phyloP scores from a whole-genome alignment of 2,888 invertebrate genomes.

The Parasteatoda lunata region DNA sequence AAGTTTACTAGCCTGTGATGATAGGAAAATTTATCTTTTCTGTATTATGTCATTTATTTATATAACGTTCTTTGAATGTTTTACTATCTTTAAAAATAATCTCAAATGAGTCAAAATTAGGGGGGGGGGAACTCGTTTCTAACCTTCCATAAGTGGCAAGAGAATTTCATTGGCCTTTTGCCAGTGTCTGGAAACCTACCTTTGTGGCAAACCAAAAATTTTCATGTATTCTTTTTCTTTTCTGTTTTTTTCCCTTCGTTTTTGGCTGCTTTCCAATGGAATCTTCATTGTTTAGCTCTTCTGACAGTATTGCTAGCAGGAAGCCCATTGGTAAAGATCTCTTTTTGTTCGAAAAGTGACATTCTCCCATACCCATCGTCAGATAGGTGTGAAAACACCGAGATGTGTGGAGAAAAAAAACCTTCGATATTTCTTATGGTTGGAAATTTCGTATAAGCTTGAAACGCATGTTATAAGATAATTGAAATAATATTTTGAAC shows the following conservation, averaged over 20 bases:
- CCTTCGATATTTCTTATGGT: too few relatives aligned
- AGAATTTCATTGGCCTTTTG: constrained; percentile 53
- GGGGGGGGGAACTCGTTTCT: constrained; percentile 13
- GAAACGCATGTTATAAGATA: too few relatives aligned
- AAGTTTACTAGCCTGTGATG: too few relatives aligned
- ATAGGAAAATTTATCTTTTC: too few relatives aligned
- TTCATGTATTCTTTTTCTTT: constrained; percentile 15
- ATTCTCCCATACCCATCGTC: too few relatives aligned
- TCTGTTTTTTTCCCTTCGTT: constrained; percentile 16
- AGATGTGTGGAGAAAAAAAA: too few relatives aligned
- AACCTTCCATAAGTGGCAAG: constrained; percentile 52
- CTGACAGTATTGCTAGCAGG: not conserved
- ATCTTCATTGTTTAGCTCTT: constrained; percentile 13
- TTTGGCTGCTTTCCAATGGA: constrained; percentile 42
- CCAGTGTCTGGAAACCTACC: constrained; percentile 53
- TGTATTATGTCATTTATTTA: too few relatives aligned
- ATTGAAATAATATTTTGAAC: too few relatives aligned
- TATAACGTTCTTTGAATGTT: too few relatives aligned
- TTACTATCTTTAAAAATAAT: not conserved
- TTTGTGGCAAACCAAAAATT: constrained; percentile 43
- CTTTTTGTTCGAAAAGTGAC: too few relatives aligned
- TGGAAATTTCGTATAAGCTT: too few relatives aligned
- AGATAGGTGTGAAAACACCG: too few relatives aligned
- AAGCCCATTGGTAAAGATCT: constrained; percentile 7
- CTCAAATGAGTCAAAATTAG: not conserved